Evolutionary conservation across 2,113 vertebrate genomes (phyloP).

Genomic region (Barbus barbus): DNA sequence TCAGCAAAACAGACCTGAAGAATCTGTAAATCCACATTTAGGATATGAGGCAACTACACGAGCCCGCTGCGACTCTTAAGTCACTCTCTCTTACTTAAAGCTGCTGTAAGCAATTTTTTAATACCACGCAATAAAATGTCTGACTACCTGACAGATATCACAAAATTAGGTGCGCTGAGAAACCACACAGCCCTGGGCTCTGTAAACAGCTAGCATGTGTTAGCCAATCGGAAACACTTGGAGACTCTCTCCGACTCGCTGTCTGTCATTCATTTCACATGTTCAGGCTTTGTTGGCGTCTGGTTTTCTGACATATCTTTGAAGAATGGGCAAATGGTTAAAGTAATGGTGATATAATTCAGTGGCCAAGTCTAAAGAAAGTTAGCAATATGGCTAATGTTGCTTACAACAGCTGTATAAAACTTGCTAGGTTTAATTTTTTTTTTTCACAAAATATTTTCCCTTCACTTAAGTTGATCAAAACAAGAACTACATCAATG

Average conservation of each 20-base stretch:
- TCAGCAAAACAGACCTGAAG: conserved; percentile 27
- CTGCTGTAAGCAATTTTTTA: neutral
- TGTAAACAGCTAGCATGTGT: neutral
- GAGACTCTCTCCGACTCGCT: neutral
- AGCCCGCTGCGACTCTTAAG: neutral
- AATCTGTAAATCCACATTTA: neutral
- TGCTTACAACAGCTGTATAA: neutral
- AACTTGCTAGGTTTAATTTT: neutral
- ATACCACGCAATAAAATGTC: neutral
- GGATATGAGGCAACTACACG: neutral
- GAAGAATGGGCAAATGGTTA: too few species aligned
- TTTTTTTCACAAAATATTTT: too few species aligned
- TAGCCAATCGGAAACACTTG: neutral
- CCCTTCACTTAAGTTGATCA: neutral
- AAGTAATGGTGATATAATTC: too few species aligned
- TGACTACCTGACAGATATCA: neutral
- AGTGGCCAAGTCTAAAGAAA: too few species aligned
- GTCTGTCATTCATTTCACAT: neutral
- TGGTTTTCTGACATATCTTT: neutral
- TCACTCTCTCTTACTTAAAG: neutral
- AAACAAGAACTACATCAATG: neutral
- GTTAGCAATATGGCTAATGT: neutral
- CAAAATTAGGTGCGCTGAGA: neutral
- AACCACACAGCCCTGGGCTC: neutral
- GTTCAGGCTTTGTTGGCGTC: too few species aligned